These are phyloP conservation scores for Ptychadena robeensis DNA, from an alignment of 2,797 vertebrate genomes.

Conservation along the genomic window DNA sequence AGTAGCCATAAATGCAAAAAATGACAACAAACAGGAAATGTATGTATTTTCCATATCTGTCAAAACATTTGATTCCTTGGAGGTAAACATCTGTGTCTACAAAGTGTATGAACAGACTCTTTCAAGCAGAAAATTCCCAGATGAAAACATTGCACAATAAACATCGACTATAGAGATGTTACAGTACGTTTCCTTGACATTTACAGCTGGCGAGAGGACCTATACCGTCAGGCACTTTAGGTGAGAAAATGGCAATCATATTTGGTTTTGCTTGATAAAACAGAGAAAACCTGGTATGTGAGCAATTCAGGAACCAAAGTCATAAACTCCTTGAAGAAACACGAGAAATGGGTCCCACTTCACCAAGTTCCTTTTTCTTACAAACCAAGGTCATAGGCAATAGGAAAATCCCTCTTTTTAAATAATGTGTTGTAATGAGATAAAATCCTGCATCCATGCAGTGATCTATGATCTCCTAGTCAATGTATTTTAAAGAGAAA, in stretches of 20 bases:
- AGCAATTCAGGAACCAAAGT: not conserved
- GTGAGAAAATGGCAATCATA: not conserved
- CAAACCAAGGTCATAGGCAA: no score
- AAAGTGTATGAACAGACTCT: not conserved
- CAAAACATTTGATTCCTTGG: constrained; percentile 2
- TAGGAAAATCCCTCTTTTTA: no score
- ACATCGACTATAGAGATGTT: not conserved
- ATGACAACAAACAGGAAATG: not conserved
- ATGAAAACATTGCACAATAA: not conserved
- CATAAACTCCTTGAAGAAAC: not conserved
- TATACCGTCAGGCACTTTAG: not conserved
- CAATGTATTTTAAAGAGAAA: no score
- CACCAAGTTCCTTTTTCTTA: no score
- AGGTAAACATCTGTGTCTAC: not conserved
- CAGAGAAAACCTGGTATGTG: not conserved
- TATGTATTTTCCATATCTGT: not conserved
- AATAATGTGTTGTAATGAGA: no score
- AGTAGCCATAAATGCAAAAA: not conserved
- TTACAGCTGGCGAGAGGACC: not conserved
- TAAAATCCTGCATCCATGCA: no score
- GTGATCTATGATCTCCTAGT: no score
- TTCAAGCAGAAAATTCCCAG: constrained; percentile 2
- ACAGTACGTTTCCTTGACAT: not conserved
- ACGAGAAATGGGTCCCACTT: no score
- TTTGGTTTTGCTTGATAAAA: not conserved